Conservation (phyloP, 2,888 invertebrate genomes). For the Polydrusus tereticollis region DNA sequence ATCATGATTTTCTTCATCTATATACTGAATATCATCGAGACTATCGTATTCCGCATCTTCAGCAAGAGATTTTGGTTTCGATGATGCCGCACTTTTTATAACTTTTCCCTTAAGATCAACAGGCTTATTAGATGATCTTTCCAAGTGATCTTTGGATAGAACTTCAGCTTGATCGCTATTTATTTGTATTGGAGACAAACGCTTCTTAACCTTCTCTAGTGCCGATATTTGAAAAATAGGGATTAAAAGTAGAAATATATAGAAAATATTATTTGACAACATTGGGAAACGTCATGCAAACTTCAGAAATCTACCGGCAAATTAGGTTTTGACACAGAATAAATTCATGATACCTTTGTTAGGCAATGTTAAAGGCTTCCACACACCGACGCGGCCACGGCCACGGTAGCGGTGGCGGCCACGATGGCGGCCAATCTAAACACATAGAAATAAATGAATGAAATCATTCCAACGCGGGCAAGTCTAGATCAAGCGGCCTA, state of each 20-base stretch:
- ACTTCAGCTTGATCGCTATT: constrained; percentile 7
- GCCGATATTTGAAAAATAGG: not conserved
- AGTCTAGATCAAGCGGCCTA: too few relatives aligned
- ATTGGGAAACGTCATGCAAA: not conserved
- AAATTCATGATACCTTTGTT: too few relatives aligned
- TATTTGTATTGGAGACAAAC: constrained; percentile 21
- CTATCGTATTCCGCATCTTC: constrained; percentile 34
- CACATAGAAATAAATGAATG: too few relatives aligned
- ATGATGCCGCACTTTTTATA: not conserved
- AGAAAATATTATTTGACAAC: not conserved
- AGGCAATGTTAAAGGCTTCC: too few relatives aligned
- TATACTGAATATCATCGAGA: constrained; percentile 39
- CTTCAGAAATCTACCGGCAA: not conserved
- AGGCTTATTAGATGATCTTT: not conserved
- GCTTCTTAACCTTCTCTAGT: not conserved
- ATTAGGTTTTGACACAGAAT: too few relatives aligned
- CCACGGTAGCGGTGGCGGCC: too few relatives aligned
- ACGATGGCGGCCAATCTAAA: too few relatives aligned
- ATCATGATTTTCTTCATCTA: constrained; percentile 23
- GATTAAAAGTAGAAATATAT: not conserved
- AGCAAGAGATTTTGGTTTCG: not conserved
- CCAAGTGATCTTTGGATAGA: not conserved
- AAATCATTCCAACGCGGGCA: too few relatives aligned
- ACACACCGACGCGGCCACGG: too few relatives aligned
- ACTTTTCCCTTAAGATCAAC: not conserved